A percentile compares a stretch with the other conserved stretches of the same genome.
Evolutionary conservation across 2,113 vertebrate genomes (phyloP).

Genomic region (Pachypanchax playfairii): DNA sequence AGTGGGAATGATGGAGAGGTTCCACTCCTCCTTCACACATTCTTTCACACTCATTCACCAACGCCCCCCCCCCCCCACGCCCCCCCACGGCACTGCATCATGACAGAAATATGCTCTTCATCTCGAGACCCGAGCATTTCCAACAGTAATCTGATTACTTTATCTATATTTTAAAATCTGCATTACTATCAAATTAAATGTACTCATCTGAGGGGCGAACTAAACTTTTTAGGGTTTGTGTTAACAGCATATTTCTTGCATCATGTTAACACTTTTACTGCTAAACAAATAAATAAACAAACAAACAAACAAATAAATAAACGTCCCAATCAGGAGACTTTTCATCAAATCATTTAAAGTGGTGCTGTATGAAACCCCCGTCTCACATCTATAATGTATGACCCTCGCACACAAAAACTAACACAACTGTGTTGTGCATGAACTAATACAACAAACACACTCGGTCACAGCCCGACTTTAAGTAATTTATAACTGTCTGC

Average conservation of each 20-base stretch:
- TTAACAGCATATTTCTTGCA: not conserved
- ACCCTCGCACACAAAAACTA: not conserved
- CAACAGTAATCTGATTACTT: constrained; percentile 19
- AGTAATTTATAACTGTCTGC: constrained; percentile 33
- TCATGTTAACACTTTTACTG: not conserved
- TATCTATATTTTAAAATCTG: constrained; percentile 4
- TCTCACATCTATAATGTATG: not conserved
- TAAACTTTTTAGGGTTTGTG: not conserved
- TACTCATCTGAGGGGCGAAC: not conserved
- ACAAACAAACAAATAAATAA: too few relatives aligned
- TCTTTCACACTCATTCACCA: constrained; percentile 57
- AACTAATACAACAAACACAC: constrained; percentile 25
- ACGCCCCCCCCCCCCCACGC: constrained; percentile 42
- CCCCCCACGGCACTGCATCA: constrained; percentile 39
- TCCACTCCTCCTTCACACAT: constrained; percentile 56
- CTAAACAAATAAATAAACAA: too few relatives aligned
- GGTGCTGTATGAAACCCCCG: too few relatives aligned
- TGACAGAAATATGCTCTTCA: constrained; percentile 24
- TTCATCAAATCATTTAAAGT: too few relatives aligned
- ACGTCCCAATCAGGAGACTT: too few relatives aligned
- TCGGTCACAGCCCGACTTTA: constrained; percentile 27
- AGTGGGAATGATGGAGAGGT: constrained; percentile 64
- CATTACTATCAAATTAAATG: constrained; percentile 1
- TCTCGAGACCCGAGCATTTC: constrained; percentile 2
- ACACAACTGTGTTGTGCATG: not conserved